Base-by-base conservation (phyloP, 2,797 vertebrate genomes). In the Thripadectes ignobilis region DNA sequence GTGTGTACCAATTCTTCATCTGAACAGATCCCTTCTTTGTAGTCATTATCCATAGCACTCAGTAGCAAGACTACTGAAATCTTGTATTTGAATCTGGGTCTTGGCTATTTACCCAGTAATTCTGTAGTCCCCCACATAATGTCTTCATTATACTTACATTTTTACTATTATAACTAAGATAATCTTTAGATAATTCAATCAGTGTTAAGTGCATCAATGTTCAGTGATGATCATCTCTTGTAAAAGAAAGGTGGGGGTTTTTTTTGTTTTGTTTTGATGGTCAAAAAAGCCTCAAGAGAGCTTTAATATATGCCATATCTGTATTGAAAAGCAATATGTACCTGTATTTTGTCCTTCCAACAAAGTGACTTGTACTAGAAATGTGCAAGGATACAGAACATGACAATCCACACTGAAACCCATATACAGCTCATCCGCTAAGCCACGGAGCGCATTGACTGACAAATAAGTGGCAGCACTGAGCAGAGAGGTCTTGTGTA, bases 41-140 rank as follows among this genome's bases (percentile, higher is more conserved):
- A 52, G 76, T 92, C 14, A 39, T 77, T 62, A 54, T 34, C 32
- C 8, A 14, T 10, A 76, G 36, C 13, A 61, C 15, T 75, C 49
- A 22, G 5, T n/a, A 75, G 27, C 26, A 71, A 89, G 32, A 89
- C 34, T 43, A 12, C 19, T 65, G 51, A 34, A 19, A 54, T 41
- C 38, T 74, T 78, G 14, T 46, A 16, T 67, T 67, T 83, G 14
- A 87, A 62, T 66, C 36, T 57, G 21, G 2, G 7, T 12, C 92
- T 93, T 59, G 26, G 6, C 71, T 87, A 73, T 89, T 94, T 69
- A 52, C 61, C 12, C 36, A 62, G 29, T 65, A 88, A 80, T 88
- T 89, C n/a, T 63, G 6, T 51, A 39, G 36, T 45, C 10, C 16
- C 6, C 26, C 67, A 22, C 11, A 46, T 46, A 46, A 46, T 46